phyloP scores from a whole-genome alignment of 64 coral and sea anemone genomes.

The Stichodactyla mertensii region DNA sequence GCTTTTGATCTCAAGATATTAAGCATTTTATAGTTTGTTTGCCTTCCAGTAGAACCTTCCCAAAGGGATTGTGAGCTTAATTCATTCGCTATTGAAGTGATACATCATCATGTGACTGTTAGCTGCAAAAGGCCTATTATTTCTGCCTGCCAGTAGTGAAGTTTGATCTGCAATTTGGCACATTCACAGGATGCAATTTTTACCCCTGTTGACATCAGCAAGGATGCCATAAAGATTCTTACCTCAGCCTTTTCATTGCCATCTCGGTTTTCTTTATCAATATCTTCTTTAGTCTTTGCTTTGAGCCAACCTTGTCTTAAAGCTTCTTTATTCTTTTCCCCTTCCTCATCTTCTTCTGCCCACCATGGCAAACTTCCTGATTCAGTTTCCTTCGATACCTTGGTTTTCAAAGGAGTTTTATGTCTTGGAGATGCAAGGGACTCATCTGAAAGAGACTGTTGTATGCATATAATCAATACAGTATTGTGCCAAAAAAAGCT shows the following conservation, averaged over 20 bases:
- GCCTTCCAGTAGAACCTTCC: too few relatives aligned
- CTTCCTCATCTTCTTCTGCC: constrained; percentile 67
- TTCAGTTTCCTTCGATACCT: background rate
- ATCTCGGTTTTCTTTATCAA: background rate
- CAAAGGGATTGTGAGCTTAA: too few relatives aligned
- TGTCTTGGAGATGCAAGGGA: constrained; percentile 72
- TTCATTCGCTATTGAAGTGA: too few relatives aligned
- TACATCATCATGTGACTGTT: too few relatives aligned
- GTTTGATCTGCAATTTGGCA: too few relatives aligned
- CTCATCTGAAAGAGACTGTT: constrained; percentile 85
- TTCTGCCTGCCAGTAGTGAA: too few relatives aligned
- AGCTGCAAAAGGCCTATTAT: too few relatives aligned
- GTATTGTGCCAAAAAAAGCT: too few relatives aligned
- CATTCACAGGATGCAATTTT: too few relatives aligned
- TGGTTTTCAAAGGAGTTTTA: constrained; percentile 44
- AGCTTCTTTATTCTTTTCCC: constrained; percentile 31
- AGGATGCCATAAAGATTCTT: background rate
- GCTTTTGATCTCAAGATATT: too few relatives aligned
- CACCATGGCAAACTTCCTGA: constrained; percentile 64
- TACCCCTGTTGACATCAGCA: too few relatives aligned
- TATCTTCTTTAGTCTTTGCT: constrained; percentile 27
- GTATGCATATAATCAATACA: background rate
- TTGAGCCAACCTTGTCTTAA: constrained; percentile 74
- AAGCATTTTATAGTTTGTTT: too few relatives aligned
- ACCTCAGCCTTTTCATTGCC: background rate